Evolutionary conservation across 2,888 invertebrate genomes (phyloP).

Genomic region (Lapara coniferarum): DNA sequence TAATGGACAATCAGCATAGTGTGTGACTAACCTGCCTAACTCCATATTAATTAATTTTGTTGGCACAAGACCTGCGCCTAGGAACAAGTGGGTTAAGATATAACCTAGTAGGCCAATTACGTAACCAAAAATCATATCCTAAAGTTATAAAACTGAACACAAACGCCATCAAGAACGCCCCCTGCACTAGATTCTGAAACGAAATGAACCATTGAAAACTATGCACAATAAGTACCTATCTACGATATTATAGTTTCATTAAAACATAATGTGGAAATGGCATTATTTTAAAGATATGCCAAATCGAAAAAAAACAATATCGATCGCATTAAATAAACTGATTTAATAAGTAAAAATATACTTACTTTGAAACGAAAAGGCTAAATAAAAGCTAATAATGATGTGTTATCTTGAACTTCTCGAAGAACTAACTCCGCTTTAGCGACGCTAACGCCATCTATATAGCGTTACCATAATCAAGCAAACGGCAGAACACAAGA

Average conservation of each 20-base stretch:
- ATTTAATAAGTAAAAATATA: too few species aligned
- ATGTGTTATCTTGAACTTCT: neutral
- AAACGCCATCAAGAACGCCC: neutral
- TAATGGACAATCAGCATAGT: too few species aligned
- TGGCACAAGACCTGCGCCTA: too few species aligned
- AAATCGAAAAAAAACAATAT: too few species aligned
- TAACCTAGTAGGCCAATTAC: neutral
- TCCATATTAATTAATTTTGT: too few species aligned
- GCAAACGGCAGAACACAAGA: neutral
- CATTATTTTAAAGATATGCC: too few species aligned
- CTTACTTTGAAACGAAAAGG: too few species aligned
- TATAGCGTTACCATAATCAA: neutral
- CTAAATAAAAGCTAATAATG: too few species aligned
- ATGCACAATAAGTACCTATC: slow-evolving; percentile 32
- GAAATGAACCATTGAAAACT: slow-evolving; percentile 2
- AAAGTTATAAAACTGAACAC: neutral
- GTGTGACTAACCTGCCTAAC: too few species aligned
- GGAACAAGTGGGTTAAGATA: neutral
- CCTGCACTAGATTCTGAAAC: neutral
- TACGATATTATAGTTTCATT: neutral
- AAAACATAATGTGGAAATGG: too few species aligned
- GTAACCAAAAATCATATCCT: neutral
- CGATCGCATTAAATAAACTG: too few species aligned
- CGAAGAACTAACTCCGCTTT: neutral
- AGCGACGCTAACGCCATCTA: slow-evolving; percentile 4